Base-by-base conservation (phyloP, 2,797 vertebrate species). In the Coranthus polyacanthus region DNA sequence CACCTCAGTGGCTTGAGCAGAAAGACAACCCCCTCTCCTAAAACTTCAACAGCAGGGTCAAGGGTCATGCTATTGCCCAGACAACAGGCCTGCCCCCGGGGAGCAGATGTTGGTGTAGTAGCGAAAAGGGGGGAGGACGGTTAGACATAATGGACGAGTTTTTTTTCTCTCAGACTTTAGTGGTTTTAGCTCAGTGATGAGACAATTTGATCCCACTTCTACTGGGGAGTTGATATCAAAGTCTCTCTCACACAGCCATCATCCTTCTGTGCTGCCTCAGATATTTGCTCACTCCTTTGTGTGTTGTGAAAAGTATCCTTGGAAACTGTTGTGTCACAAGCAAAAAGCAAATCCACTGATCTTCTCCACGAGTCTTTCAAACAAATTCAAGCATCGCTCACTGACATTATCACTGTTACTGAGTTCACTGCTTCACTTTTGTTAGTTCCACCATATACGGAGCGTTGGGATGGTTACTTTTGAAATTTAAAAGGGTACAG, bases 311-410 rank as follows among this genome's bases (percentile, higher is more conserved):
- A 87, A 85, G 83, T 87, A 78, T 84, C 83, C 87, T 88, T 81
- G 87, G 88, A 90, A 89, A 87, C 88, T 78, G 78, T 82, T 81
- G 77, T 81, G 79, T 74, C 7, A 62, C 71, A 68, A 56, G 60
- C 55, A 56, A 76, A 60, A 73, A 63, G 61, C 66, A 69, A 81
- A 78, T 72, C 56, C 68, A 61, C 71, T 68, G 77, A 83, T 86
- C 75, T 70, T 71, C 50, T 18, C 20, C 71, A 69, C 24, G 38
- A 79, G 76, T 22, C 61, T 75, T 62, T 85, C 58, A 46, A 83
- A 70, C 69, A 46, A 75, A 87, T 62, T 64, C 47, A 36, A 68
- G 75, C 68, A 2, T 15, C 5, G 53, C 65, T 8, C 37, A 72
- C 39, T 75, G 76, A 82, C 83, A 75, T 84, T 75, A 80, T 80